Evolutionary conservation across 1,140 invertebrate species (phyloP), one percentile per base, ranked within the genome.

Genomic region (Caenorhabditis latens): DNA sequence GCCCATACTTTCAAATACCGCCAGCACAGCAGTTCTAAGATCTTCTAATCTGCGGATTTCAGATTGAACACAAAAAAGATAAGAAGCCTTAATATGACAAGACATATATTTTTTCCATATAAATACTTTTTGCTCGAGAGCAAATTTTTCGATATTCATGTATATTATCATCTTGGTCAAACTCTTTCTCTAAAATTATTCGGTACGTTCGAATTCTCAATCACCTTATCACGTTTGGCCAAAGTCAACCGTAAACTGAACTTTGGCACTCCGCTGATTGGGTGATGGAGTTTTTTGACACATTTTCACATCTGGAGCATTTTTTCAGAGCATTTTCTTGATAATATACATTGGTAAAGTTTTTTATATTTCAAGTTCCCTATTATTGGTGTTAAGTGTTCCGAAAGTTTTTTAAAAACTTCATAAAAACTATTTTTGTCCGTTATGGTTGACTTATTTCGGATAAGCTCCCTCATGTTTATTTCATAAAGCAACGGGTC

Each of bases 261-360:
- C 67, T 46, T 71, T 71, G 67, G 67, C 67, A 71, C 67, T 46
- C 40, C 67, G 67, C 67, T 32, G 67, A 71, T 71, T 32, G 5
- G 67, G 67, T 46, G 24, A 71, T 46, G 0, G 67, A 71, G 19
- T 71, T 11, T 71, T 71, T 65, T 65, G 11, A 2, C 24, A 16
- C 4, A 4, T 53, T 53, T 53, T 53, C 50, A 13, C 16, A 53
- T 9, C 1, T 32, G 32, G 32, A 32, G 2, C 32, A 32, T 32
- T 32, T 32, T 32, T 32, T 32, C 32, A 32, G 32, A 32, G 32
- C 0, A 32, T 32, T 32, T 2, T 1, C 2, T 32, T 0, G 0
- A 32, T 32, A 32, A 32, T 32, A 32, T 1, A 32, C 32, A 32
- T 32, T 1, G 32, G 32, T 32, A 2, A 32, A 1, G 32, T 58